These are phyloP conservation scores for Amblyraja radiata DNA, from an alignment of 2,797 vertebrate species.

Conservation along the genomic window DNA sequence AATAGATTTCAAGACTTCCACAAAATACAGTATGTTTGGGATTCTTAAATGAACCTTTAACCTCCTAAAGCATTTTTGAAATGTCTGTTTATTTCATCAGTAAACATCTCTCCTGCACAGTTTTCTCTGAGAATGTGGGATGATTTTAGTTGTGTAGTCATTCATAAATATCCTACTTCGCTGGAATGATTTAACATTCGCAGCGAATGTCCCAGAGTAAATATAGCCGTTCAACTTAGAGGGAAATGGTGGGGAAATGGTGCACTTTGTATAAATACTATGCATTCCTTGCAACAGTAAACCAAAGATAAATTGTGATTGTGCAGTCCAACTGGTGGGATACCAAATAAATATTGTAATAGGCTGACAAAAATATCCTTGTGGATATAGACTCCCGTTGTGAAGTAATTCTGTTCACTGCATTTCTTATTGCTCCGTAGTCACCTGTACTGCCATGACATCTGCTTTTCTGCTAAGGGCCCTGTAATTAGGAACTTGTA, in stretches of 20 bases:
- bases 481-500: slow-evolving; percentile 11
- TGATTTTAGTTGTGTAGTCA: not conserved
- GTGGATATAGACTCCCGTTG: not conserved
- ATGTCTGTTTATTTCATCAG: not conserved
- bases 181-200: not conserved
- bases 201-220: not conserved
- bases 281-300: not conserved
- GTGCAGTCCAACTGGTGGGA: not conserved
- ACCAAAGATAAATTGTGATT: not conserved
- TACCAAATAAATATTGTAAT: not conserved
- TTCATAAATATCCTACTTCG: not conserved
- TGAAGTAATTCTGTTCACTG: not conserved
- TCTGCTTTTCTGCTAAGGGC: slow-evolving; percentile 24
- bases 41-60: not conserved
- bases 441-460: slow-evolving; percentile 18
- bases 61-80: not conserved
- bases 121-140: not conserved
- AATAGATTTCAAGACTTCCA: not conserved
- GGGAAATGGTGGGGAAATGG: not conserved
- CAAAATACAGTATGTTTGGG: not conserved
- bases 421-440: not conserved
- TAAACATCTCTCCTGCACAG: not conserved
- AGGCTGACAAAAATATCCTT: not conserved
- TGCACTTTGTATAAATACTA: too few relatives aligned
- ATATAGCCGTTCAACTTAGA: not conserved